Evolutionary conservation across 2,113 vertebrate species (phyloP).

Genomic region (Actenoides lindsayi): DNA sequence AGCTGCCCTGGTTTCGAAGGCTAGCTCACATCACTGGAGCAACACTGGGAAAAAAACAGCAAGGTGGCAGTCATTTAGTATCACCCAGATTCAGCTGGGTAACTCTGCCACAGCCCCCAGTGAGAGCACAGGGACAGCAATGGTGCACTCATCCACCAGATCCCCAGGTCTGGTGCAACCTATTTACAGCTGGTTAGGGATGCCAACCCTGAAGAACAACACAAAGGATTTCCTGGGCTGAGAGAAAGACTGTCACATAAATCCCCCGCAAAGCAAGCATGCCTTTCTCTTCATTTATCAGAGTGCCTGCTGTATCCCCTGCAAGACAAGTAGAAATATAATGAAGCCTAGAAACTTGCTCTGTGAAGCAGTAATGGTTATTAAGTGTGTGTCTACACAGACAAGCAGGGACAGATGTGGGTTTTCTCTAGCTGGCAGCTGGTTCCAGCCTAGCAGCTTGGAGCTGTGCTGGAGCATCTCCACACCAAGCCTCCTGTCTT

Average conservation of each 20-base stretch:
- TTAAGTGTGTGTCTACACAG: background rate
- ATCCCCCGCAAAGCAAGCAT: background rate
- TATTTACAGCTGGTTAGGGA: background rate
- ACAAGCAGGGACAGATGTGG: background rate
- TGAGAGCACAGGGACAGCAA: accelerated
- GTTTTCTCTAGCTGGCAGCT: background rate
- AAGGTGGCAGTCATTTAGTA: background rate
- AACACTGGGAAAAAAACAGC: background rate
- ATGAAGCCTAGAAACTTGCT: background rate
- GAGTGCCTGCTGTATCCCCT: background rate
- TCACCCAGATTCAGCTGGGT: background rate
- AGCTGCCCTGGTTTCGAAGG: background rate
- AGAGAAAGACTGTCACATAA: constrained; percentile 13
- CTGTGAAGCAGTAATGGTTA: background rate
- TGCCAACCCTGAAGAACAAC: background rate
- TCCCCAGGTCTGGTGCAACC: background rate
- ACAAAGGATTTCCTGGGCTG: background rate
- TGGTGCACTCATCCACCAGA: accelerated
- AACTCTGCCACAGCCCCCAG: background rate
- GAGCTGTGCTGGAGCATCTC: background rate
- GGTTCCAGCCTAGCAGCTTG: background rate
- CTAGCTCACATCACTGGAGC: background rate
- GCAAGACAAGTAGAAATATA: constrained; percentile 9
- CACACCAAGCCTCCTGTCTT: background rate
- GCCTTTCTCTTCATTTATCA: constrained; percentile 17